Conservation (phyloP, 2,888 invertebrate genomes). For the Laothoe populi region DNA sequence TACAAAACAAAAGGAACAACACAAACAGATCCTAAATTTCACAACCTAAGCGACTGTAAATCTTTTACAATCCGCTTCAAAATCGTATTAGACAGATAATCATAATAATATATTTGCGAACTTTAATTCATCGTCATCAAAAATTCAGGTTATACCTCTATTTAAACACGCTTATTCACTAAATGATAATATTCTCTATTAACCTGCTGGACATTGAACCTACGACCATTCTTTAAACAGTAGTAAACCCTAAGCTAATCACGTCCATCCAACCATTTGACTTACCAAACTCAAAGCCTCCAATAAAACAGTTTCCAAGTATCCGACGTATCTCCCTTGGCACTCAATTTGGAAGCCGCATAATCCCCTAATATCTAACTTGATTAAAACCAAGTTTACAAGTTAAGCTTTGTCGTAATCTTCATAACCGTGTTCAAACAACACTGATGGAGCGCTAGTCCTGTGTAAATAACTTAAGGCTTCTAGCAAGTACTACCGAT, state of each 20-base stretch:
- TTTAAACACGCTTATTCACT: no score
- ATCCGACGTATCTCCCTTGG: background rate
- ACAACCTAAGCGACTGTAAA: no score
- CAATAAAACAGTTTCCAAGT: background rate
- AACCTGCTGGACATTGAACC: background rate
- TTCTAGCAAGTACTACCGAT: no score
- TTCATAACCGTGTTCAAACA: constrained; percentile 20
- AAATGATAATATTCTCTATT: background rate
- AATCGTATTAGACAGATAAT: no score
- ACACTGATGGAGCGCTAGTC: background rate
- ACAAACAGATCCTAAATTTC: no score
- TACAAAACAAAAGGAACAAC: no score
- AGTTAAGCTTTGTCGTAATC: constrained; percentile 25
- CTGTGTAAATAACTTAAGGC: background rate
- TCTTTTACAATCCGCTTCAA: no score
- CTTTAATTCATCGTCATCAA: no score
- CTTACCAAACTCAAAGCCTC: background rate
- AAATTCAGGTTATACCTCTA: no score
- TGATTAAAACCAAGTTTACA: constrained; percentile 24
- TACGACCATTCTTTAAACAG: no score
- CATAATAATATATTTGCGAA: no score
- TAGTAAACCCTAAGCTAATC: background rate
- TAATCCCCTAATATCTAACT: constrained; percentile 12
- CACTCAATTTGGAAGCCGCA: constrained; percentile 15
- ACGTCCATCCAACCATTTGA: background rate